These are phyloP conservation scores for Anguilla anguilla DNA, from an alignment of 2,797 vertebrate species.

Conservation along the genomic window DNA sequence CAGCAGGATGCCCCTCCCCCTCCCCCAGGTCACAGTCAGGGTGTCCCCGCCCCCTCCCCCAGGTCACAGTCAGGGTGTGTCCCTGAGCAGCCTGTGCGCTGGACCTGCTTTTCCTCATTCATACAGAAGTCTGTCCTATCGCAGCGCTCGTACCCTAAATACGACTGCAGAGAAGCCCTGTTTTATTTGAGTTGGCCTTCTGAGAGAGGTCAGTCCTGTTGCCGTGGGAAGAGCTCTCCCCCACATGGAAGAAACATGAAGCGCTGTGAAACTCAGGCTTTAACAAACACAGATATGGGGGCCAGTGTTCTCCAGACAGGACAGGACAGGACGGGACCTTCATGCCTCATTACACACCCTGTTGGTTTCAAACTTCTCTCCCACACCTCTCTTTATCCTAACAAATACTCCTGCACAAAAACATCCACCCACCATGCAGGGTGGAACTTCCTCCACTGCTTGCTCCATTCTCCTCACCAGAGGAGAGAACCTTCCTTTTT, in stretches of 20 bases:
- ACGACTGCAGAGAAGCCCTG: constrained; percentile 82
- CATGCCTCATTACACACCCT: constrained; percentile 71
- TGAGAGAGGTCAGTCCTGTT: not conserved
- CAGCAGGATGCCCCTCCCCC: not conserved
- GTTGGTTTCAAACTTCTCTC: constrained; percentile 82
- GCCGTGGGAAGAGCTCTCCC: constrained; percentile 65
- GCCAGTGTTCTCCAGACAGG: not conserved
- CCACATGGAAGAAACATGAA: constrained; percentile 1
- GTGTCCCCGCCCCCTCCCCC: not conserved
- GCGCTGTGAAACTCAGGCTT: not conserved
- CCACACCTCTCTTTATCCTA: constrained; percentile 81
- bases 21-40: not conserved
- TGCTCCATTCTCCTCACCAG: constrained; percentile 76
- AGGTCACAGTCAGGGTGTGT: not conserved
- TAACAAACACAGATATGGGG: not conserved
- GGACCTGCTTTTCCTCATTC: constrained; percentile 85
- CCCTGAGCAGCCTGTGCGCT: not conserved
- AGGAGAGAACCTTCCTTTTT: constrained; percentile 67
- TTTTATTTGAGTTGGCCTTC: constrained; percentile 80
- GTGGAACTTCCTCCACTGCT: not conserved
- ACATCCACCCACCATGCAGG: constrained; percentile 64
- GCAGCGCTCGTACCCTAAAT: constrained; percentile 87
- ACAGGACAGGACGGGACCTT: not conserved
- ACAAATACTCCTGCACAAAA: constrained; percentile 86
- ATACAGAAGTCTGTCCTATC: constrained; percentile 71